Evolutionary conservation across 1,140 invertebrate species (phyloP).

Genomic region (Brachionus manjavacas): DNA sequence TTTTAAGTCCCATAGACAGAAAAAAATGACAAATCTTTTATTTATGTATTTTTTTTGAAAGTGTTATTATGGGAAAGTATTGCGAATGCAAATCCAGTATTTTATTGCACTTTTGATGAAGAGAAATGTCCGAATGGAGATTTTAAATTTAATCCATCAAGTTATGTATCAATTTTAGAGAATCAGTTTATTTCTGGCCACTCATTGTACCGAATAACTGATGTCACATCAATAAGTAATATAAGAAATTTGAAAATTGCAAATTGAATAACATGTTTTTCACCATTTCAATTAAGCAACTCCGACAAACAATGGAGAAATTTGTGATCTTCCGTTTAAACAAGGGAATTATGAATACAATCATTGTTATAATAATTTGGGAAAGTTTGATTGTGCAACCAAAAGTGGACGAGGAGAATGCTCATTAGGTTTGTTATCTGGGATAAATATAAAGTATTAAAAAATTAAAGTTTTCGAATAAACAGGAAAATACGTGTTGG

Average conservation of each 20-base stretch:
- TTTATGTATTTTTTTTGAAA: not conserved
- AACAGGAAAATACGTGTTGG: not conserved
- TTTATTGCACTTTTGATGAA: not conserved
- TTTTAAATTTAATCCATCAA: not conserved
- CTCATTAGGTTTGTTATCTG: not conserved
- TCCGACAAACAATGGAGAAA: not conserved
- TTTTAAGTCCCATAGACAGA: too few species aligned
- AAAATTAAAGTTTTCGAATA: not conserved
- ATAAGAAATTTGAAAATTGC: not conserved
- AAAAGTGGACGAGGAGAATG: not conserved
- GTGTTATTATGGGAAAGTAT: not conserved
- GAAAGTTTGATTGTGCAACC: not conserved
- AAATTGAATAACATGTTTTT: too few species aligned
- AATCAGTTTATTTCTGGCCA: not conserved
- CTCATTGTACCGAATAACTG: not conserved
- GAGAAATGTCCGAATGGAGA: not conserved
- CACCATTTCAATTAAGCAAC: not conserved
- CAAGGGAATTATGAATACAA: not conserved
- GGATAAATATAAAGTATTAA: not conserved
- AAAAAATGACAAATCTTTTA: not conserved
- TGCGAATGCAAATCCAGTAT: not conserved
- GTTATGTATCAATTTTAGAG: not conserved
- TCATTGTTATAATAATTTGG: not conserved
- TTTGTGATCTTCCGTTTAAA: not conserved
- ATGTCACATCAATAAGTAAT: constrained; percentile 6